Base-by-base conservation (phyloP, 2,797 vertebrate species). In the Melanotaenia trifasciata region DNA sequence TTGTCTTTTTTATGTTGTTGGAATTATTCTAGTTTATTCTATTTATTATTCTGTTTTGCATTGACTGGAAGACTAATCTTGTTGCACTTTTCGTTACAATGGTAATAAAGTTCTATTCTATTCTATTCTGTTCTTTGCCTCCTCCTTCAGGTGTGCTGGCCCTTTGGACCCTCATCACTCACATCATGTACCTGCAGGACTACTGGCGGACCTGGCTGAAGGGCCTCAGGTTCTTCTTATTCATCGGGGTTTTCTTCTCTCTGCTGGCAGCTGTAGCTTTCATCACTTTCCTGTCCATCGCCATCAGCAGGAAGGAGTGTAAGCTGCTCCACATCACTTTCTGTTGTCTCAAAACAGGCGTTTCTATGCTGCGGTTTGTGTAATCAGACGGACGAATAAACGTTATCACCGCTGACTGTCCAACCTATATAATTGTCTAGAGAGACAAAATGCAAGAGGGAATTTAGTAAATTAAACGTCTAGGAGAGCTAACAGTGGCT, bases 131-230 rank as follows among this genome's bases (percentile, higher is more conserved):
- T 28, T 28, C 28, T 56, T 24, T 16, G 12, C 67, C 38, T 32
- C 43, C 50, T 22, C 30, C 22, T 33, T 58, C 85, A 99, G 98
- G 97, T 81, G 97, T 98, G 78, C 90, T 99, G 94, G 97, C 98
- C 0, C 92, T 98, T 9, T 99, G 98, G 98, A 87, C 95, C 56
- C 94, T 99, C 68, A 94, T 97, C 93, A 96, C 96, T 2, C 97
- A 99, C 75, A 67, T 97, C 89, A 99, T 99, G 97, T 98, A 99
- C 90, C 90, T 97, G 81, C 96, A 99, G 92, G 97, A 99, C 91
- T 96, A 95, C 93, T 99, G 98, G 98, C 94, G 96, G 89, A 98
- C 97, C 43, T 99, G 98, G 98, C 92, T 99, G 33, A 98, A 96
- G 89, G 97, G 98, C 10, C 94, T 99, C 67, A 96, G 94, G 67